Evolutionary conservation across 2,888 invertebrate genomes (phyloP).

Genomic region (Platynereis dumerilii): DNA sequence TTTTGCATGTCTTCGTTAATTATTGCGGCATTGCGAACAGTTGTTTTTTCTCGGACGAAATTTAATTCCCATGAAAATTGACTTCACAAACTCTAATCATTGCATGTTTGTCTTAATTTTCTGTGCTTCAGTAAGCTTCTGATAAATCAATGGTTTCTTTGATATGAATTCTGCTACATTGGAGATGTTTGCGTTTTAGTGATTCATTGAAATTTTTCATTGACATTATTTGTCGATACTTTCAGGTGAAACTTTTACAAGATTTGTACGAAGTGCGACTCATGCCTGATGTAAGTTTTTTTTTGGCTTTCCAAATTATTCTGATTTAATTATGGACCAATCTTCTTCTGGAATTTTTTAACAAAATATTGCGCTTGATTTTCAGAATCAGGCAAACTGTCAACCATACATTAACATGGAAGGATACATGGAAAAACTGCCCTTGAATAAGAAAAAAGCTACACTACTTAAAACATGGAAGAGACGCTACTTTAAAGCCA

Average conservation of each 20-base stretch:
- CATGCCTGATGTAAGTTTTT: conserved; percentile 52
- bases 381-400: conserved; percentile 1
- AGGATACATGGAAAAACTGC: conserved; percentile 68
- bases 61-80: too few species aligned
- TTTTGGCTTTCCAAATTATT: not conserved
- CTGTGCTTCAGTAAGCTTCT: too few species aligned
- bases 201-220: not conserved
- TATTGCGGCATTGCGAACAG: too few species aligned
- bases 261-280: conserved; percentile 54
- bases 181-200: too few species aligned
- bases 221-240: conserved; percentile 23
- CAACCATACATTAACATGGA: conserved; percentile 57
- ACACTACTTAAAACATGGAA: conserved; percentile 70
- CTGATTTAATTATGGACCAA: not conserved
- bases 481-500: conserved; percentile 67
- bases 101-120: too few species aligned
- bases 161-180: too few species aligned
- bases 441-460: conserved; percentile 66
- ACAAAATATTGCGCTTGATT: too few species aligned
- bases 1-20: too few species aligned
- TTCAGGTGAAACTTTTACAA: conserved; percentile 50
- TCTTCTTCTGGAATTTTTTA: too few species aligned
- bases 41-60: too few species aligned
- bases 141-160: too few species aligned
- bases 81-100: too few species aligned